These are phyloP conservation scores for Ptychobarbus kaznakovi DNA, from an alignment of 2,797 vertebrate species.

Conservation along the genomic window DNA sequence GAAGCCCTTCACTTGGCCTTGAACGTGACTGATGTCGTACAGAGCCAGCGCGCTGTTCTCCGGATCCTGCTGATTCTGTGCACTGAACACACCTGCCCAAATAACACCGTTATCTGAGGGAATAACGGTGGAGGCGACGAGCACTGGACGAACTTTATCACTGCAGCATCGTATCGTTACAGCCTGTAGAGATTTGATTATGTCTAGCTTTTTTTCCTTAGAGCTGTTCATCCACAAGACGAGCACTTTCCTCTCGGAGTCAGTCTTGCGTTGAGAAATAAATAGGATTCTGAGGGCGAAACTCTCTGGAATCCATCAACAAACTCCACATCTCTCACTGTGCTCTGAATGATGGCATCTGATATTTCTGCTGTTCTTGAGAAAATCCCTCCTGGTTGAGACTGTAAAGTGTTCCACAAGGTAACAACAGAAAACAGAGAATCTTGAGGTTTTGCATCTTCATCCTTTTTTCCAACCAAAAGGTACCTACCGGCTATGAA, in stretches of 20 bases:
- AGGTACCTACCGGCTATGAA: constrained; percentile 66
- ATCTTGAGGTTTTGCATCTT: fast-evolving
- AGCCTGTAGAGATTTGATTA: constrained; percentile 48
- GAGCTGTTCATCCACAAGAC: constrained; percentile 62
- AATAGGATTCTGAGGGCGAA: constrained; percentile 62
- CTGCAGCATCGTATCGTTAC: constrained; percentile 55
- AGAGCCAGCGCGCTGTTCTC: constrained; percentile 68
- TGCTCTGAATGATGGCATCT: fast-evolving
- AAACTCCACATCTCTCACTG: constrained; percentile 49
- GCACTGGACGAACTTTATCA: constrained; percentile 9
- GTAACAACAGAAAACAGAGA: background rate
- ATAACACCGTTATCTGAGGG: constrained; percentile 63
- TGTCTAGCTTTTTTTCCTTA: fast-evolving
- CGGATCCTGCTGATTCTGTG: constrained; percentile 40
- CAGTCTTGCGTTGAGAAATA: constrained; percentile 66
- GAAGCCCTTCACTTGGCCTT: background rate
- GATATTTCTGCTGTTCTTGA: fast-evolving
- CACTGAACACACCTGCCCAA: constrained; percentile 86
- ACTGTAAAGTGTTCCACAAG: constrained; percentile 31
- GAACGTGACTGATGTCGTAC: constrained; percentile 68
- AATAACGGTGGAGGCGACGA: constrained; percentile 81
- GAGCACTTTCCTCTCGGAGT: constrained; percentile 13
- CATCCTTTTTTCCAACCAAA: constrained; percentile 46
- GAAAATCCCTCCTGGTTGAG: constrained; percentile 19
- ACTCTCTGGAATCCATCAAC: constrained; percentile 73